Conservation (phyloP, 30 jellyfish, hydroid and myxozoan genomes). For the Nemopilema nomurai region DNA sequence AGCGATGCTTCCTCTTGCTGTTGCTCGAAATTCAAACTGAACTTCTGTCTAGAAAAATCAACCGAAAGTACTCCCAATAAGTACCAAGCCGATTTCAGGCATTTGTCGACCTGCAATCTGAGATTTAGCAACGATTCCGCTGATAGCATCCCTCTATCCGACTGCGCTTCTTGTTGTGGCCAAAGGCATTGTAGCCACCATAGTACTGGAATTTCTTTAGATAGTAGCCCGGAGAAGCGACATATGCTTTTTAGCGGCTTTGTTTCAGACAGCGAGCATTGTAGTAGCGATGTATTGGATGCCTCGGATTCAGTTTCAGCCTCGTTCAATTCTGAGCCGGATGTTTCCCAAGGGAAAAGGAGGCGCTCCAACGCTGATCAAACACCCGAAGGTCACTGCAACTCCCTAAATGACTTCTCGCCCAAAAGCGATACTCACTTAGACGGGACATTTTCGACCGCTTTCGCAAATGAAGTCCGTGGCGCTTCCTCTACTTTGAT, state of each 20-base stretch:
- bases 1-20: not conserved
- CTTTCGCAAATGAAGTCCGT: not conserved
- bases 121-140: not conserved
- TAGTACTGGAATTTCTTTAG: not conserved
- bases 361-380: not conserved
- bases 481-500: not conserved
- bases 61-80: constrained; percentile 39
- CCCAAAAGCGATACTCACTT: not conserved
- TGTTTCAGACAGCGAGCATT: not conserved
- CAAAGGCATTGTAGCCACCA: not conserved
- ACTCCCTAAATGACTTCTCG: not conserved
- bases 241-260: not conserved
- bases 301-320: not conserved
- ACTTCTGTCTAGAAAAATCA: constrained; percentile 19
- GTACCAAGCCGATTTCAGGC: not conserved
- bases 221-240: not conserved
- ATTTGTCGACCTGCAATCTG: constrained; percentile 5
- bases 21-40: not conserved
- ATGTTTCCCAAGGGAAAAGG: not conserved
- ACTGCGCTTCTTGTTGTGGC: not conserved
- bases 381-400: not conserved
- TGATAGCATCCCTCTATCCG: not conserved
- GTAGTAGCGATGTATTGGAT: not conserved
- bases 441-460: not conserved
- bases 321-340: not conserved